These are phyloP conservation scores for Aphaenogaster floridana DNA, from an alignment of 1,140 invertebrate genomes.

Conservation along the genomic window DNA sequence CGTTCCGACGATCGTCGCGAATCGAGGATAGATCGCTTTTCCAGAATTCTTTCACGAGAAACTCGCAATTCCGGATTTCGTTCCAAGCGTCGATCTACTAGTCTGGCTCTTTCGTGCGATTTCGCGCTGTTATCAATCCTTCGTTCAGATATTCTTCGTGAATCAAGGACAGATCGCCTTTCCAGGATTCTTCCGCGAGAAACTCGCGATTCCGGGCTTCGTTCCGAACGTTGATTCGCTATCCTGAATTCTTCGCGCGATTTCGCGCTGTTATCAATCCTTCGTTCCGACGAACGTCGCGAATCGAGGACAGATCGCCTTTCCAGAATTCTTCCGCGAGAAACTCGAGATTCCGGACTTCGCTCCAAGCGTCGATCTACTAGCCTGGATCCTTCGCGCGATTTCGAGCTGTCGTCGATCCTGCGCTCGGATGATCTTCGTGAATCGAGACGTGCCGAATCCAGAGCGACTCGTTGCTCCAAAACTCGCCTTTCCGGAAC, in stretches of 20 bases:
- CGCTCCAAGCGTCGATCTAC: slow-evolving; percentile 8
- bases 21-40: neutral
- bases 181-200: neutral
- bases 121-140: neutral
- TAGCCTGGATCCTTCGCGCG: slow-evolving; percentile 25
- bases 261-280: neutral
- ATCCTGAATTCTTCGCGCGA: slow-evolving; percentile 15
- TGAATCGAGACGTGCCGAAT: slow-evolving; percentile 4
- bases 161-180: neutral
- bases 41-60: neutral
- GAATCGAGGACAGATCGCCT: neutral
- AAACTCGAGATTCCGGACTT: slow-evolving; percentile 10
- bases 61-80: neutral
- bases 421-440: slow-evolving; percentile 25
- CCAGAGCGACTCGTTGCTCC: neutral
- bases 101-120: neutral
- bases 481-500: neutral
- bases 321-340: neutral
- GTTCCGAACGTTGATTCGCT: neutral
- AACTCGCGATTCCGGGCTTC: neutral
- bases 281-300: neutral
- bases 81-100: neutral
- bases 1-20: slow-evolving; percentile 20
- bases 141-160: slow-evolving; percentile 3
- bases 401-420: slow-evolving; percentile 9